phyloP scores from a whole-genome alignment of 1,140 invertebrate genomes.

The Scaptomyza hsui region DNA sequence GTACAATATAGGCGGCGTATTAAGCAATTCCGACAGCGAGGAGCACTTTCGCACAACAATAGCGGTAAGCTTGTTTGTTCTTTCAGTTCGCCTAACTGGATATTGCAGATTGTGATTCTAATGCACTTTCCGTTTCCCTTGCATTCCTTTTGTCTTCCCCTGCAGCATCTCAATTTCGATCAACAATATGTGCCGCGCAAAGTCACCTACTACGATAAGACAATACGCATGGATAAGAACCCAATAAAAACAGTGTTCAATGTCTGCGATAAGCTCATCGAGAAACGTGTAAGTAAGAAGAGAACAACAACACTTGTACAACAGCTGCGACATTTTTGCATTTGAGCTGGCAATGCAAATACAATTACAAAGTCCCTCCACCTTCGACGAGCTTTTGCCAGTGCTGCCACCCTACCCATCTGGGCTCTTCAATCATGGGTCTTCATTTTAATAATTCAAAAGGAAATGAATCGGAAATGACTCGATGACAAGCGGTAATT shows the following conservation, averaged over 20 bases:
- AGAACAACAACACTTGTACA: background rate
- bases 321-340: slow-evolving; percentile 1
- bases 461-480: slow-evolving; percentile 72
- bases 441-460: slow-evolving; percentile 68
- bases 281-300: slow-evolving; percentile 87
- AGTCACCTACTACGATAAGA: slow-evolving; percentile 92
- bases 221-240: slow-evolving; percentile 96
- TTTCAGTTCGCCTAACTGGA: slow-evolving; percentile 37
- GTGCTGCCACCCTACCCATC: slow-evolving; percentile 7
- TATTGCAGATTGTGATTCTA: slow-evolving; percentile 17
- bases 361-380: slow-evolving; percentile 49
- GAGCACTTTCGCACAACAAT: slow-evolving; percentile 91
- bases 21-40: slow-evolving; percentile 92
- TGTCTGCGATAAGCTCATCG: slow-evolving; percentile 95
- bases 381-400: slow-evolving; percentile 14
- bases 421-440: slow-evolving; percentile 6
- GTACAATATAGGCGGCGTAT: slow-evolving; percentile 95
- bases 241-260: slow-evolving; percentile 96
- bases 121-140: slow-evolving; percentile 4
- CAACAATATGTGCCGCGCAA: slow-evolving; percentile 91
- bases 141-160: too few species aligned
- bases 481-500: slow-evolving; percentile 69
- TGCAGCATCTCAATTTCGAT: slow-evolving; percentile 88
- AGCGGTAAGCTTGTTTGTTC: slow-evolving; percentile 86
- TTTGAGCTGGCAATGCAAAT: slow-evolving; percentile 36